Base-by-base conservation (phyloP, 2,888 invertebrate genomes). In the Chorisops tibialis region DNA sequence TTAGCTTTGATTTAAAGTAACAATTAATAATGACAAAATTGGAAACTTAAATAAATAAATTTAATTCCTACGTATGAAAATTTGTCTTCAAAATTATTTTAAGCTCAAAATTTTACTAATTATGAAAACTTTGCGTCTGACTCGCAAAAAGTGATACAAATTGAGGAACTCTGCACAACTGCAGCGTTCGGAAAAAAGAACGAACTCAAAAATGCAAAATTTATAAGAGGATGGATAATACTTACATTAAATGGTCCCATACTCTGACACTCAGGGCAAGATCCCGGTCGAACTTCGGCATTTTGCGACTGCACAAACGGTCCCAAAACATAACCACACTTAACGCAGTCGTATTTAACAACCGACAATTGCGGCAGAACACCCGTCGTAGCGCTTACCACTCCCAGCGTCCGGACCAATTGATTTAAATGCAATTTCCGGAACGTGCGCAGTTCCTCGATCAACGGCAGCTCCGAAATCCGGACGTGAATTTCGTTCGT, bases 201-300 rank as follows among this genome's bases (percentile, higher is more conserved):
- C 14, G 19, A 59, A 9, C n/a, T n/a, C n/a, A n/a, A n/a, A n/a
- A n/a, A n/a, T n/a, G n/a, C n/a, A n/a, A n/a, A n/a, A n/a, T n/a
- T n/a, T n/a, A n/a, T n/a, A n/a, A n/a, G n/a, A n/a, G n/a, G n/a
- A n/a, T n/a, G n/a, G n/a, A n/a, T n/a, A n/a, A n/a, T n/a, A 74
- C 78, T 82, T 74, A 89, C 89, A 82, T 89, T 87, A 78, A 98
- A 99, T 0, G 97, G 98, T 1, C 98, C 98, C 61, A 82, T 81
- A 71, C 95, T 95, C 76, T 99, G 98, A 83, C 98, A 99, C 74
- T 98, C 96, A 0, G 98, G 98, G 81, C 99, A 99, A 0, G 93
- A 91, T 0, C 94, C 95, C 0, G 99, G 99, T 72, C 91, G 93
- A 0, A 97, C 91, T 81, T 99, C 99, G 3, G 90, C 81, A 71